Conservation (phyloP, 2,797 vertebrate species). For the Chromis chromis region DNA sequence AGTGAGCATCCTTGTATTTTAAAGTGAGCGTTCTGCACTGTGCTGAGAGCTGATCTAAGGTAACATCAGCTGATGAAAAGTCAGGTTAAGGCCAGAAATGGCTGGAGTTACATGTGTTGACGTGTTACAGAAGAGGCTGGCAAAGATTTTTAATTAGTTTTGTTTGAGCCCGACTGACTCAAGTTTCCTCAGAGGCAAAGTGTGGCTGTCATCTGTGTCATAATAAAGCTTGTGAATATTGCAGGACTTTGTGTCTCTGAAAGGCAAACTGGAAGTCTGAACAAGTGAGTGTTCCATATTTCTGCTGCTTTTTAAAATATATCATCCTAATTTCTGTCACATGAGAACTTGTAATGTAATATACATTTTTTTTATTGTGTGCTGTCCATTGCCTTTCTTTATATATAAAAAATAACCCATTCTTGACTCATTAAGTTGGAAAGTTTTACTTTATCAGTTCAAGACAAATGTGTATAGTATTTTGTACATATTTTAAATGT, state of each 20-base stretch:
- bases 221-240: background rate
- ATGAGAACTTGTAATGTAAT: conserved; percentile 16
- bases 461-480: conserved; percentile 73
- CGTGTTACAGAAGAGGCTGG: background rate
- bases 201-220: background rate
- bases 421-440: conserved; percentile 13
- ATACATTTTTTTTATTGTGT: conserved; percentile 32
- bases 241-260: background rate
- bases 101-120: background rate
- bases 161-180: conserved; percentile 1
- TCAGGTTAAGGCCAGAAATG: background rate
- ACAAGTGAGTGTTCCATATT: background rate
- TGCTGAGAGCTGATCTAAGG: background rate
- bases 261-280: background rate
- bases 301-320: conserved; percentile 20
- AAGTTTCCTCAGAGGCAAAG: background rate
- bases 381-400: conserved; percentile 35
- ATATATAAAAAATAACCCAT: conserved; percentile 18
- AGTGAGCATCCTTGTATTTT: background rate
- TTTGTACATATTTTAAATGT: conserved; percentile 83
- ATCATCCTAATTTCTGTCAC: conserved; percentile 9
- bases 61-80: background rate
- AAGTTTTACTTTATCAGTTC: conserved; percentile 61
- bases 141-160: background rate
- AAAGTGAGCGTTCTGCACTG: background rate